phyloP scores from a whole-genome alignment of 2,797 vertebrate genomes.

The Peromyscus attwateri region DNA sequence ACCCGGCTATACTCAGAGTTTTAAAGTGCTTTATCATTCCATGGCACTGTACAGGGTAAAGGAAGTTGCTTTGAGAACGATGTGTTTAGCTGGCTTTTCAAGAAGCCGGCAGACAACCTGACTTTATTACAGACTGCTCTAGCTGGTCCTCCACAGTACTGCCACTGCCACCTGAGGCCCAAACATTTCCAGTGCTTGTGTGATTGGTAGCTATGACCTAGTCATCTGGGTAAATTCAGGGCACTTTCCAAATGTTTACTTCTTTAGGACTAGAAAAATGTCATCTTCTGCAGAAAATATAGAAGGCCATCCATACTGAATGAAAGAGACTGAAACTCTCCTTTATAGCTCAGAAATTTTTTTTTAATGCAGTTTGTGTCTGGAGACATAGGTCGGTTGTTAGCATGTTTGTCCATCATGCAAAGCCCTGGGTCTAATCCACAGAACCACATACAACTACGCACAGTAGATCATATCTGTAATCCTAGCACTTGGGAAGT shows the following conservation, averaged over 20 bases:
- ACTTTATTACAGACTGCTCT: background rate
- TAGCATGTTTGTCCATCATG: background rate
- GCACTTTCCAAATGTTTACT: background rate
- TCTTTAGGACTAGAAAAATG: constrained; percentile 13
- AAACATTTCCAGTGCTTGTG: background rate
- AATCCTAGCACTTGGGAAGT: background rate
- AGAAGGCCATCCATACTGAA: background rate
- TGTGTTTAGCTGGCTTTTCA: background rate
- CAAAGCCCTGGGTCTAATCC: background rate
- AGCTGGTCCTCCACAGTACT: background rate
- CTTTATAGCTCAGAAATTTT: background rate
- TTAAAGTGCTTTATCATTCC: background rate
- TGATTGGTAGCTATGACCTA: background rate
- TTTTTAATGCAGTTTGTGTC: background rate
- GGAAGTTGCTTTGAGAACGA: background rate
- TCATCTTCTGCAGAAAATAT: background rate
- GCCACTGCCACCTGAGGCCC: background rate
- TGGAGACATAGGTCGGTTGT: background rate
- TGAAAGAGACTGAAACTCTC: background rate
- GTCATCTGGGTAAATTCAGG: background rate
- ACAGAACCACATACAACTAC: background rate
- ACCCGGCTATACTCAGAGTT: background rate
- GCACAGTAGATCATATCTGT: background rate
- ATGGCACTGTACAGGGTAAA: background rate
- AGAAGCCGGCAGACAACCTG: background rate